phyloP scores from a whole-genome alignment of 2,888 invertebrate genomes.

The Cyclophora albipunctata region DNA sequence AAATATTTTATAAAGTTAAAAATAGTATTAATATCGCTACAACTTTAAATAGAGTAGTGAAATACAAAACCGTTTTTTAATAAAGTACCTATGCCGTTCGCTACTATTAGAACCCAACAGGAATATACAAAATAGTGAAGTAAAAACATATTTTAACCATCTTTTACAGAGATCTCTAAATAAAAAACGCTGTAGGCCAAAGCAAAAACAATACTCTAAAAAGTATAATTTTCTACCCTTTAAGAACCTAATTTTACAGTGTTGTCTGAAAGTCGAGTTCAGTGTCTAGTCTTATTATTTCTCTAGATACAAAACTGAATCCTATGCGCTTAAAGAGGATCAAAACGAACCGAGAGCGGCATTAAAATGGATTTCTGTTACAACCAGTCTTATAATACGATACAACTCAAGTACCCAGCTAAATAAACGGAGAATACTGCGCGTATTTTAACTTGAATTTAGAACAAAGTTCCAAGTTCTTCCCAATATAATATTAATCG shows the following conservation, averaged over 20 bases:
- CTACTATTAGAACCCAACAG: too few species aligned
- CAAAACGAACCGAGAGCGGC: conserved; percentile 35
- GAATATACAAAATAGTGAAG: too few species aligned
- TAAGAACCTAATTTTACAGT: conserved; percentile 13
- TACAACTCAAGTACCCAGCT: conserved; percentile 31
- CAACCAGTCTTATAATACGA: conserved; percentile 32
- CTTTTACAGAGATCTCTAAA: too few species aligned
- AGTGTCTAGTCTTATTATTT: conserved; percentile 33
- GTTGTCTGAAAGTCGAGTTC: conserved; percentile 12
- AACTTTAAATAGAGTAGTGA: too few species aligned
- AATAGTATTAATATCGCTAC: too few species aligned
- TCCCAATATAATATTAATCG: conserved; percentile 25
- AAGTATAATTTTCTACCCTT: too few species aligned
- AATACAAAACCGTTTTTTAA: too few species aligned
- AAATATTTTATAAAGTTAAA: too few species aligned
- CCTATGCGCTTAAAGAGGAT: conserved; percentile 41
- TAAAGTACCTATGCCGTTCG: too few species aligned
- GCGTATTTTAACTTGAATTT: background rate
- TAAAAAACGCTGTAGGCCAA: too few species aligned
- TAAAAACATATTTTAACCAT: too few species aligned
- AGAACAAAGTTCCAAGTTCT: background rate
- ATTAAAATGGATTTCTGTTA: conserved; percentile 39
- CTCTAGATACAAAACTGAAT: conserved; percentile 27
- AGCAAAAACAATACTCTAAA: too few species aligned
- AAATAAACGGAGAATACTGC: conserved; percentile 21